phyloP scores from a whole-genome alignment of 1,140 invertebrate species.

The Chrysomallon squamiferum region DNA sequence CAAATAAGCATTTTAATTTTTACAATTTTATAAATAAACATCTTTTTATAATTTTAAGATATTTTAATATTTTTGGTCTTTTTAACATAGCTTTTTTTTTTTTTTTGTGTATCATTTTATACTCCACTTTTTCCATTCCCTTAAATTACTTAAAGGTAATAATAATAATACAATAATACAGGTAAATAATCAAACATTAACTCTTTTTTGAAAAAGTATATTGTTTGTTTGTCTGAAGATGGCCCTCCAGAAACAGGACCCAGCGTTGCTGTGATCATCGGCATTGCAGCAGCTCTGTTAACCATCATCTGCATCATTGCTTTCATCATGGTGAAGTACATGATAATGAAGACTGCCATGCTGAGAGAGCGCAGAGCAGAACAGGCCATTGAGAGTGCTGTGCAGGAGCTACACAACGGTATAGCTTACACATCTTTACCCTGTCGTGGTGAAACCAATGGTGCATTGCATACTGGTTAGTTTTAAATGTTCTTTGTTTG shows the following conservation, averaged over 20 bases:
- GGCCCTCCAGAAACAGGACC: slow-evolving; percentile 8
- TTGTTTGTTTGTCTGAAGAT: slow-evolving; percentile 14
- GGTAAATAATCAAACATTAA: too few relatives aligned
- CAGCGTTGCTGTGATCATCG: slow-evolving; percentile 15
- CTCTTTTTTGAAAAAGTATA: too few relatives aligned
- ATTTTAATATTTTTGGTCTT: too few relatives aligned
- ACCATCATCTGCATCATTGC: slow-evolving; percentile 7
- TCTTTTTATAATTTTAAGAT: too few relatives aligned
- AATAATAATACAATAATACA: not conserved
- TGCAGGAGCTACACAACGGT: slow-evolving; percentile 21
- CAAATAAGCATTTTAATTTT: too few relatives aligned
- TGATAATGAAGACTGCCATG: not conserved
- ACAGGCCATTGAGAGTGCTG: slow-evolving; percentile 20
- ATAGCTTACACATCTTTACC: slow-evolving; percentile 14
- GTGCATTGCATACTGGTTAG: not conserved
- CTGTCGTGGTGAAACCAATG: not conserved
- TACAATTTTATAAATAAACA: too few relatives aligned
- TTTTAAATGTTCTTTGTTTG: too few relatives aligned
- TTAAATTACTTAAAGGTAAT: not conserved
- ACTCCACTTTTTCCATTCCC: not conserved
- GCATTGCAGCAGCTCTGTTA: slow-evolving; percentile 12
- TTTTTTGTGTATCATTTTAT: too few relatives aligned
- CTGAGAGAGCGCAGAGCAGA: slow-evolving; percentile 16
- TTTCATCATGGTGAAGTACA: slow-evolving; percentile 16
- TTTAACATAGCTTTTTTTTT: too few relatives aligned